Conservation (phyloP, 2,113 vertebrate genomes). For the Ariopsis seemanni region DNA sequence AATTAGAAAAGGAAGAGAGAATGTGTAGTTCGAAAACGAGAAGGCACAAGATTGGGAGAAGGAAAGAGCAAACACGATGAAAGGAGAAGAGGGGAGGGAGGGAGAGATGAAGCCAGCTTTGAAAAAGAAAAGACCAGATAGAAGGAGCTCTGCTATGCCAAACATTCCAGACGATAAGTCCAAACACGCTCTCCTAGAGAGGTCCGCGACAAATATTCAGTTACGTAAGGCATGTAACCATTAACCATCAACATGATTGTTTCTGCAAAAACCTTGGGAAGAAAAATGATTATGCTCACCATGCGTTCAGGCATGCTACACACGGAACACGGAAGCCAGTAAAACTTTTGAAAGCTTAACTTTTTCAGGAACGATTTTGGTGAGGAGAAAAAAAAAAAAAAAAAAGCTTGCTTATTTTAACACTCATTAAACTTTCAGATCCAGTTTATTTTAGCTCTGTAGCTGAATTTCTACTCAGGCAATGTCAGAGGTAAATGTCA, state of each 20-base stretch:
- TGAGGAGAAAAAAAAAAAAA: background rate
- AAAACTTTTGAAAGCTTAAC: background rate
- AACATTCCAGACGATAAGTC: conserved; percentile 53
- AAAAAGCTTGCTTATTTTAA: background rate
- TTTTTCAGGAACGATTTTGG: background rate
- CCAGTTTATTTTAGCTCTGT: background rate
- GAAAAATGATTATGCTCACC: conserved; percentile 16
- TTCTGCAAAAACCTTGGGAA: background rate
- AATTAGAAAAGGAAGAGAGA: background rate
- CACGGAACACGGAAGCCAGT: background rate
- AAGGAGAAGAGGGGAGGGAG: background rate
- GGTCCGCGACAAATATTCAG: conserved; percentile 47
- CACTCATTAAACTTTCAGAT: background rate
- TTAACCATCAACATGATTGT: conserved; percentile 38
- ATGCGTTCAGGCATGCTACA: background rate
- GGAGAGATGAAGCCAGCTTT: conserved; percentile 30
- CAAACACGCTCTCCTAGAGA: conserved; percentile 46
- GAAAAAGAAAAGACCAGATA: conserved; percentile 44
- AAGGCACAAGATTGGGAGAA: background rate
- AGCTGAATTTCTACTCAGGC: background rate
- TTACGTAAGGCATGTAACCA: conserved; percentile 46
- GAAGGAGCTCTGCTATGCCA: conserved; percentile 44
- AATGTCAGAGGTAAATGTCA: background rate
- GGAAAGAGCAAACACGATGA: conserved; percentile 21
- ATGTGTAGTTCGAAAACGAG: conserved; percentile 20